These are phyloP conservation scores for Drosophila sordidula DNA, from an alignment of 2,888 invertebrate genomes.

Conservation along the genomic window DNA sequence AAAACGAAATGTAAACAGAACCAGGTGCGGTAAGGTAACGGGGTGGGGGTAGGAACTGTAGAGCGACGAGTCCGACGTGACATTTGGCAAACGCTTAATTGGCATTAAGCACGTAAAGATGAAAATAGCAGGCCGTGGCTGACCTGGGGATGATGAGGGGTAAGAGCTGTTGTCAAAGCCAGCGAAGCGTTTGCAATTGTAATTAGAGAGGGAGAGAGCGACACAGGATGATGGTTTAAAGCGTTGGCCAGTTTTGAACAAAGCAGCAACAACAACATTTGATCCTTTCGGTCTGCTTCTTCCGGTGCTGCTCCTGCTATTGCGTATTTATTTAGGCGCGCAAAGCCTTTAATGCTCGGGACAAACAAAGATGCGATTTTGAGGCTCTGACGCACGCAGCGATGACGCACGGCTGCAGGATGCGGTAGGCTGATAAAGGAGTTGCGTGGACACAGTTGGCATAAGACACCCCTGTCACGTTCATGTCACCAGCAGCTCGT, in stretches of 20 bases:
- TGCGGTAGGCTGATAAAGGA: constrained; percentile 24
- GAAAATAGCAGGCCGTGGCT: constrained; percentile 6
- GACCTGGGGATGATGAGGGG: constrained; percentile 28
- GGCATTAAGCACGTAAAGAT: constrained; percentile 74
- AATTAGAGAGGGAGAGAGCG: constrained; percentile 49
- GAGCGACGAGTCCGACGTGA: constrained; percentile 25
- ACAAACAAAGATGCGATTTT: constrained; percentile 75
- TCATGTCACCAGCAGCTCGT: constrained; percentile 58
- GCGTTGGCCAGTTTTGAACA: constrained; percentile 24
- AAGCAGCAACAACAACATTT: constrained; percentile 17
- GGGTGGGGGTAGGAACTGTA: background rate
- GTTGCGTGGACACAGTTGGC: constrained; percentile 19
- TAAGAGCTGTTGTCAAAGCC: constrained; percentile 56
- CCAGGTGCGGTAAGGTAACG: background rate
- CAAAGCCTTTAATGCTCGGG: constrained; percentile 75
- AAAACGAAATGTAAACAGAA: constrained; percentile 56
- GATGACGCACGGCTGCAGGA: constrained; percentile 19
- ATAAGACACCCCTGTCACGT: constrained; percentile 45
- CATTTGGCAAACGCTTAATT: constrained; percentile 70
- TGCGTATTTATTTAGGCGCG: constrained; percentile 70
- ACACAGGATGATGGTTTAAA: constrained; percentile 41
- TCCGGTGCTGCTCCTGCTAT: constrained; percentile 1
- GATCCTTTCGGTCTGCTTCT: constrained; percentile 10
- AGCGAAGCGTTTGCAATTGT: constrained; percentile 66
- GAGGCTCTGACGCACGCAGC: constrained; percentile 68